Percentiles rank a stretch among this genome's conserved stretches.
phyloP scores from a whole-genome alignment of 2,888 invertebrate genomes.

The Drosophila neonasuta region DNA sequence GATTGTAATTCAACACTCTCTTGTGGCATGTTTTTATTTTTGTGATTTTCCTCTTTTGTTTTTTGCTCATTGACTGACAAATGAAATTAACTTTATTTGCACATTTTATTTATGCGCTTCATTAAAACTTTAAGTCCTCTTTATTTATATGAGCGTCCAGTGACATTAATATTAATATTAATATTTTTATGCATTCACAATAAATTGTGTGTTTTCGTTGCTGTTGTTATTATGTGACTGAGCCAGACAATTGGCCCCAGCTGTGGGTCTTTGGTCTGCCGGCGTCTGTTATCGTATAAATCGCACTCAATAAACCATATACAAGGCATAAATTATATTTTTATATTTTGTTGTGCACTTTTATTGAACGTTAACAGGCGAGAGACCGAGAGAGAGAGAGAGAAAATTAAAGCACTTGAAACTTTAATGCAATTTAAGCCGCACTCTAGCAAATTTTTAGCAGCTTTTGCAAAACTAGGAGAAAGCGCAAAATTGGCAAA shows the following conservation, averaged over 20 bases:
- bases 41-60: too few species aligned
- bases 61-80: conserved; percentile 47
- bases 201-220: conserved; percentile 17
- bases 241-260: conserved; percentile 44
- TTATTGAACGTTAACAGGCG: conserved; percentile 49
- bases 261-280: conserved; percentile 48
- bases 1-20: conserved; percentile 1
- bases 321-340: conserved; percentile 70
- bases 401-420: conserved; percentile 69
- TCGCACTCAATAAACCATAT: conserved; percentile 76
- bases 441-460: conserved; percentile 32
- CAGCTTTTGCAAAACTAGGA: conserved; percentile 37
- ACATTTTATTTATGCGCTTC: conserved; percentile 75
- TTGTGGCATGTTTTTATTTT: too few species aligned
- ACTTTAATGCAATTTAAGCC: conserved; percentile 66
- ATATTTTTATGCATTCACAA: conserved; percentile 25
- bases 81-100: conserved; percentile 73
- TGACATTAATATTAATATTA: conserved; percentile 66
- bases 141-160: conserved; percentile 60
- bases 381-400: not conserved
- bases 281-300: conserved; percentile 71
- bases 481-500: conserved; percentile 12
- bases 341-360: conserved; percentile 42
- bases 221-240: conserved; percentile 42
- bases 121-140: conserved; percentile 72